Base-by-base conservation (phyloP, 64 coral and sea anemone species). In the Hydrozoanthus tunicans region DNA sequence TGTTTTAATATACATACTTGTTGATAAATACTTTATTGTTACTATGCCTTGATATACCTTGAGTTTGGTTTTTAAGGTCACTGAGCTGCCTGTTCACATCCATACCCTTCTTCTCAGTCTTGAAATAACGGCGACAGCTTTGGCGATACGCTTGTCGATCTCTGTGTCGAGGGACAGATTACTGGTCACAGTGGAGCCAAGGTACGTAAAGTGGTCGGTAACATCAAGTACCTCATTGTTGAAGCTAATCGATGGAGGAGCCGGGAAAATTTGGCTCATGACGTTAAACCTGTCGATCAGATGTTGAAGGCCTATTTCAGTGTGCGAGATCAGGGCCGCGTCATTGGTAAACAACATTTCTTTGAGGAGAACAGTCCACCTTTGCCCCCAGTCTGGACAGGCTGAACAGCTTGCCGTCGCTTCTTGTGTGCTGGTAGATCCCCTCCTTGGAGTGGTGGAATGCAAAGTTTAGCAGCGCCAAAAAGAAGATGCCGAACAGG, bases 371-470 rank as follows among this genome's bases (percentile, higher is more conserved):
- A 78, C 76, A 78, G 53, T 57, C 53, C 76, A 17, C 55, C 9
- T 78, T 13, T 10, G 52, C 76, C 72, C 51, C 11, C 32, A 76
- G 72, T 6, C 72, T 6, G 72, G 72, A 76, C 72, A 76, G 72
- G 32, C 24, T 76, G 72, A 76, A 76, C 32, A 76, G 25, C 51
- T 76, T 76, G 43, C 72, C 72, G 25, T 76, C 72, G 32, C 72
- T 76, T 76, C 43, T 76, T 53, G 72, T 76, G 72, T 76, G 72
- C 72, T 51, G 72, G 72, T 53, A 53, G 72, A 76, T 53, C 4
- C 72, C 72, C 72, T 76, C 72, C 72, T 76, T 7, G 72, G 72
- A 76, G 72, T 76, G 25, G 10, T 76, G 72, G 72, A 64, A 76
- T 76, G 72, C 72, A 9, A 76, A 51, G 24, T 76, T 76, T 53